Percentiles rank a stretch among this genome's conserved stretches.
These are phyloP conservation scores for Caenorhabditis sulstoni DNA, from an alignment of 2,888 invertebrate species.

Conservation along the genomic window DNA sequence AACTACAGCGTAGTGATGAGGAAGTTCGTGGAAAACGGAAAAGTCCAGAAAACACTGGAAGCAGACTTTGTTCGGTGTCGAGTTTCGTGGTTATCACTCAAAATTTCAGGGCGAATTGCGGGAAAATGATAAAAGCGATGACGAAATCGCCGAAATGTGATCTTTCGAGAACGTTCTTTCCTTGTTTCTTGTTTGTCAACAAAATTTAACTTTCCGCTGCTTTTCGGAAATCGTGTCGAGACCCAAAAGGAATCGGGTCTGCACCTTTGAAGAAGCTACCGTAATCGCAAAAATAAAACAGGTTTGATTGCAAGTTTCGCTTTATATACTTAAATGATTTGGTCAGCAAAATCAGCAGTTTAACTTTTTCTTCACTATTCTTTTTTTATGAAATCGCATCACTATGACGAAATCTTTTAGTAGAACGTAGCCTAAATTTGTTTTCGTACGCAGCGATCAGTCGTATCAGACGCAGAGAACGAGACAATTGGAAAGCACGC, in stretches of 20 bases:
- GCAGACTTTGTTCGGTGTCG: constrained; percentile 9
- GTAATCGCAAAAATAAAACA: constrained; percentile 8
- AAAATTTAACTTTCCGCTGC: constrained; percentile 4
- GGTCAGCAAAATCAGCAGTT: background rate
- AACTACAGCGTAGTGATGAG: constrained; percentile 33
- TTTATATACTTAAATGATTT: background rate
- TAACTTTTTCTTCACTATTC: background rate
- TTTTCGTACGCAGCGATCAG: constrained; percentile 7
- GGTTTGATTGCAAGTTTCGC: background rate
- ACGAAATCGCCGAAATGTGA: background rate
- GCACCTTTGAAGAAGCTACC: constrained; percentile 32
- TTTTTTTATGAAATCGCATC: background rate
- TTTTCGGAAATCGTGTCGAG: background rate
- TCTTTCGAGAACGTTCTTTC: constrained; percentile 1
- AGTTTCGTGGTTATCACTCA: constrained; percentile 3
- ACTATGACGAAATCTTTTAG: constrained; percentile 3
- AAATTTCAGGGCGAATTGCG: constrained; percentile 3
- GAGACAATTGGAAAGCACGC: constrained; percentile 6
- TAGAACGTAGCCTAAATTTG: background rate
- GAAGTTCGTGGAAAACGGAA: constrained; percentile 7
- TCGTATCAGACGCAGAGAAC: constrained; percentile 40
- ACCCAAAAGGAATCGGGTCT: background rate
- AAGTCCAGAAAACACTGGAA: constrained; percentile 22
- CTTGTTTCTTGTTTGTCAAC: constrained; percentile 2
- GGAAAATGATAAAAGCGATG: constrained; percentile 6